Evolutionary conservation across 2,888 invertebrate species (phyloP), one percentile per base, ranked within the genome.

Genomic region (Hydrotaea cyrtoneurina): DNA sequence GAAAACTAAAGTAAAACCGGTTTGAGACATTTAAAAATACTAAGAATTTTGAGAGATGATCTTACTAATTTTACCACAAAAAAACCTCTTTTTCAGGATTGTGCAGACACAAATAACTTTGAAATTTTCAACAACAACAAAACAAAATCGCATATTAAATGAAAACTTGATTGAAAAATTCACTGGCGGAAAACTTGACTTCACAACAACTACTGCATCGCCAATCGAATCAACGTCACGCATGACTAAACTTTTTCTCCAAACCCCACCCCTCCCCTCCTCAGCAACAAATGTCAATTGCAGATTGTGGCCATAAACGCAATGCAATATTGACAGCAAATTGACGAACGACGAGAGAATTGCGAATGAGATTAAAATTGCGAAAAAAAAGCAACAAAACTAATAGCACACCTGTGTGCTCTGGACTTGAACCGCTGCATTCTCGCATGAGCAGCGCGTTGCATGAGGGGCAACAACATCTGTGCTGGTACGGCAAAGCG

Each of bases 181-280:
- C n/a, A 2, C 1, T 39, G 13, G 39, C 39, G 11, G 4, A 50
- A 50, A 50, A 50, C 5, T 55, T 21, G 55, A 21, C 11, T 55
- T 39, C 17, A 43, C 64, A 36, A 17, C n/a, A 64, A 36, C 17
- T 31, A 5, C 64, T n/a, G 17, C 21, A 39, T 11, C 11, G 2
- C 10, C 66, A 19, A 66, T 39, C 46, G n/a, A 15, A 50, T 15
- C 59, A 26, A 23, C 69, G 81, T 43, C 43, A 69, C 59, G 78
- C 84, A 53, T 81, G 84, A 85, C 78, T 85, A 77, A 76, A 43
- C 53, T 76, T 59, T n/a, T n/a, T n/a, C n/a, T n/a, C n/a, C n/a
- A n/a, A n/a, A 55, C 64, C 76, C 43, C 43, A 2, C 10, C 39
- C 39, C 4, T 10, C 10, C 50, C 50, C 0, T 50, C 15, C 2